Conservation (phyloP, 23 tunicate species). For the Styela clava region DNA sequence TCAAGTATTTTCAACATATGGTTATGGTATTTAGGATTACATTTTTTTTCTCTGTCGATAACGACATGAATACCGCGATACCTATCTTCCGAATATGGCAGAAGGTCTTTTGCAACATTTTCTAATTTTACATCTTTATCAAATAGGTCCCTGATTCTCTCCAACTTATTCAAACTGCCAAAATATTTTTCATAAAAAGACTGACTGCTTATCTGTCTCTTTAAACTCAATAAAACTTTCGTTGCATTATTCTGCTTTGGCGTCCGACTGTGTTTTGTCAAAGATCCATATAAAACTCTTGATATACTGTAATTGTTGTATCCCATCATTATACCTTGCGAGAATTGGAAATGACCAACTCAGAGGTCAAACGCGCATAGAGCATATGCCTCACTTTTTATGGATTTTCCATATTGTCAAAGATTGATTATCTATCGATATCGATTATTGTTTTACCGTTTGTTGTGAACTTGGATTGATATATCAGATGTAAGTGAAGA, state of each 20-base stretch:
- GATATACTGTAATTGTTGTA: no score
- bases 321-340: no score
- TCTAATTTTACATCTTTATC: neutral
- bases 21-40: neutral
- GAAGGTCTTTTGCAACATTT: neutral
- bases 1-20: neutral
- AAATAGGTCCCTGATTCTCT: neutral
- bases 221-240: no score
- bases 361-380: neutral
- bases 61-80: neutral
- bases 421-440: neutral
- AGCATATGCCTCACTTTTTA: no score
- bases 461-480: no score
- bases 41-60: neutral
- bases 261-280: no score
- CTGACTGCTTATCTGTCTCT: neutral
- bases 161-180: neutral
- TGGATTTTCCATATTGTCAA: no score
- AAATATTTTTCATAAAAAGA: neutral
- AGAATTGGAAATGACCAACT: neutral
- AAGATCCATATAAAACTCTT: no score
- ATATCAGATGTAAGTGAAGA: no score
- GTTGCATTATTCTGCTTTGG: no score
- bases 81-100: neutral
- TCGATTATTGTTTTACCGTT: neutral